Conservation (phyloP, 2,888 invertebrate genomes). For the Leucania comma region DNA sequence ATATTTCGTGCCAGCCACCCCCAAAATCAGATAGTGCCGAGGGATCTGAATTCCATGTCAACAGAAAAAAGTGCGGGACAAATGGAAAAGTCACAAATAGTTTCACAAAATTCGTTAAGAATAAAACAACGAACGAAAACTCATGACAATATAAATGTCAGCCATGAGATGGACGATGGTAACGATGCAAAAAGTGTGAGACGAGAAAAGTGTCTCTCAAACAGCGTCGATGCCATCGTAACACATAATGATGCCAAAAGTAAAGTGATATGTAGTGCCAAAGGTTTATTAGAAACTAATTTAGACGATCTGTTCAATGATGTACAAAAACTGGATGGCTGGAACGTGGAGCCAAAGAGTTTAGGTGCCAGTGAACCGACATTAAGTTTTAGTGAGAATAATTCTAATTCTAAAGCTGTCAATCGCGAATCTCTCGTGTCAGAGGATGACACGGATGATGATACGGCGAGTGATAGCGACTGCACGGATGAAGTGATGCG, state of each 20-base stretch:
- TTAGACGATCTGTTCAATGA: slow-evolving; percentile 88
- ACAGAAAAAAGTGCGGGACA: slow-evolving; percentile 69
- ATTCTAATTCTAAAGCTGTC: slow-evolving; percentile 71
- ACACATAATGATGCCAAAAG: slow-evolving; percentile 82
- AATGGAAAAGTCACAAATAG: slow-evolving; percentile 72
- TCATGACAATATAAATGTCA: slow-evolving; percentile 77
- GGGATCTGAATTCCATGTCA: slow-evolving; percentile 72
- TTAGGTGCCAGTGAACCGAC: slow-evolving; percentile 87
- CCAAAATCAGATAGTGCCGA: slow-evolving; percentile 79
- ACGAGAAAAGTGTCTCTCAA: slow-evolving; percentile 83
- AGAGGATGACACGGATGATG: slow-evolving; percentile 84
- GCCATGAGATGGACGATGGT: slow-evolving; percentile 71
- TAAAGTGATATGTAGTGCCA: slow-evolving; percentile 90
- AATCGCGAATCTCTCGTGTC: slow-evolving; percentile 85
- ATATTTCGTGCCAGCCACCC: slow-evolving; percentile 86
- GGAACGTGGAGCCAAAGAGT: slow-evolving; percentile 82
- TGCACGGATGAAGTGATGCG: slow-evolving; percentile 84
- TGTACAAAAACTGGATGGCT: slow-evolving; percentile 78
- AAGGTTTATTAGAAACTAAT: slow-evolving; percentile 90
- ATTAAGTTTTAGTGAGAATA: slow-evolving; percentile 79
- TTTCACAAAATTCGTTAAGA: slow-evolving; percentile 81
- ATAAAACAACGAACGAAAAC: slow-evolving; percentile 84
- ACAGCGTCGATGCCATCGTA: slow-evolving; percentile 85
- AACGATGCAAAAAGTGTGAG: slow-evolving; percentile 72
- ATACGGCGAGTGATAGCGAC: slow-evolving; percentile 85